Evolutionary conservation across 2,113 vertebrate species (phyloP).

Genomic region (Dermatemys mawii): DNA sequence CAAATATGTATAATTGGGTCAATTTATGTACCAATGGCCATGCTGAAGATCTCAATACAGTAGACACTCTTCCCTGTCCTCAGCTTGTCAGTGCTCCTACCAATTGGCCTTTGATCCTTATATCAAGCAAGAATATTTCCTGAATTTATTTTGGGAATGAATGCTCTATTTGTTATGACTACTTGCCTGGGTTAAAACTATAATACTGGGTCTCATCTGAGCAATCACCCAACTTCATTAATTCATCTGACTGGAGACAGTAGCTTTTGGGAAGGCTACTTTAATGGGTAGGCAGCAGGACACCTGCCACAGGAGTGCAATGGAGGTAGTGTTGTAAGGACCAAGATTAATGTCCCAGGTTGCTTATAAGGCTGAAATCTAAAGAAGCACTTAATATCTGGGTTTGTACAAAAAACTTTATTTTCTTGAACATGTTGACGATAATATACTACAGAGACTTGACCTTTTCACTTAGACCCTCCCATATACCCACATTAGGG

Average conservation of each 20-base stretch:
- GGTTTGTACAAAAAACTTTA: not conserved
- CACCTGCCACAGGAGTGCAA: not conserved
- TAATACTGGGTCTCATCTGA: no score
- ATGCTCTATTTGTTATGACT: accelerated
- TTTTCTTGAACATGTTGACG: not conserved
- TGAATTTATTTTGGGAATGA: not conserved
- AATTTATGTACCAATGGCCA: not conserved
- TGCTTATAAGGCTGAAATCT: not conserved
- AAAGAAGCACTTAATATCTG: not conserved
- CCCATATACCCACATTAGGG: not conserved
- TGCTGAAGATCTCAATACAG: not conserved
- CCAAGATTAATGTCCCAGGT: not conserved
- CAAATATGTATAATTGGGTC: not conserved
- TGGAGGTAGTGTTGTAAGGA: not conserved
- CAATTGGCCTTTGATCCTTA: accelerated
- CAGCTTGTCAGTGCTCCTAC: not conserved
- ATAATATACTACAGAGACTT: not conserved
- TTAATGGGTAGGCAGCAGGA: not conserved
- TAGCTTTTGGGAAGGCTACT: not conserved
- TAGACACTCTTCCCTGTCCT: not conserved
- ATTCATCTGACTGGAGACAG: no score
- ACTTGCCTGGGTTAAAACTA: no score
- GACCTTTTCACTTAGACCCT: not conserved
- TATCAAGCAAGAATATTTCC: not conserved
- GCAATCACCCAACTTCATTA: no score